phyloP scores from a whole-genome alignment of 2,113 vertebrate species.

The Myocastor coypus region DNA sequence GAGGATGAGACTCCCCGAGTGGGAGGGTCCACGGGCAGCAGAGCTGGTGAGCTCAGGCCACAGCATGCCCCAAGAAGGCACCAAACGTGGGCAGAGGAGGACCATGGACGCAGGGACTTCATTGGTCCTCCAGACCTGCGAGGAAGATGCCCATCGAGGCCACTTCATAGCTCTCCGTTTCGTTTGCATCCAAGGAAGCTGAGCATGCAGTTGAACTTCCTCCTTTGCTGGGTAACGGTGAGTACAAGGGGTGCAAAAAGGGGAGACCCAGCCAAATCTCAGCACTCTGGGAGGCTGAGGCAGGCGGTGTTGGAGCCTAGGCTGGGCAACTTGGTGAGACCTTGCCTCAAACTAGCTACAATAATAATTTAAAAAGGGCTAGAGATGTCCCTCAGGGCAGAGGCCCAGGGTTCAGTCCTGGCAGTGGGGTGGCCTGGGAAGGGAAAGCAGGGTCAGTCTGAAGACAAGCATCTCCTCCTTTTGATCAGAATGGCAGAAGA shows the following conservation, averaged over 20 bases:
- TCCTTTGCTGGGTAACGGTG: background rate
- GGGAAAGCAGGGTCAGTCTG: background rate
- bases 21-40: background rate
- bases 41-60: background rate
- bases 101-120: background rate
- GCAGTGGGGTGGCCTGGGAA: background rate
- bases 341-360: background rate
- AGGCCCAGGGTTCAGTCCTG: background rate
- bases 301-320: background rate
- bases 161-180: background rate
- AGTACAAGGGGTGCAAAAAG: background rate
- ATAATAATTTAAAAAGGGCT: background rate
- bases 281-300: background rate
- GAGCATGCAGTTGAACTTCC: background rate
- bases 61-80: background rate
- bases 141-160: conserved; percentile 15
- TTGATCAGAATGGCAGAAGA: background rate
- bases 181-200: background rate
- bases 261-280: background rate
- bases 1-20: background rate
- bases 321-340: background rate
- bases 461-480: background rate
- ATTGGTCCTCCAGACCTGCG: background rate
- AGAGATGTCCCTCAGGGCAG: background rate
- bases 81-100: background rate